Evolutionary conservation across 1,140 invertebrate genomes (phyloP), one percentile per base, ranked within the genome.

Genomic region (Coelopa frigida): DNA sequence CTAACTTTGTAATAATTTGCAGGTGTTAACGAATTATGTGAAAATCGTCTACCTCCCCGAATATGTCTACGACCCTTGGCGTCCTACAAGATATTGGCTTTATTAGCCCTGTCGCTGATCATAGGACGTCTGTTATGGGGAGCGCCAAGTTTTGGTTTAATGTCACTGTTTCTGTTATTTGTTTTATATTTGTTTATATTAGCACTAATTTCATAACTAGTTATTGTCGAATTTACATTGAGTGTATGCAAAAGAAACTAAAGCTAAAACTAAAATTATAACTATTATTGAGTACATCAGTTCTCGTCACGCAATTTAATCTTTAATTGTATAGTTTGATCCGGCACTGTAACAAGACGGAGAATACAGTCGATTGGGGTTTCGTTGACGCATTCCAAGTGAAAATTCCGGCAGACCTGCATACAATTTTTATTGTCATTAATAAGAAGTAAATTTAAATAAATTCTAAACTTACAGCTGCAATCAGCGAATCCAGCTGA

Each of bases 401-500:
- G 50, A 48, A 78, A 80, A 11, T 70, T 70, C 24, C 70, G 65
- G 1, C 77, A 49, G 3, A 80, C 54, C 64, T 75, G 55, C 8
- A 62, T n/a, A n/a, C n/a, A n/a, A n/a, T n/a, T n/a, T n/a, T n/a
- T n/a, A n/a, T n/a, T n/a, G n/a, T 12, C 8, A 4, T 41, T 14
- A 41, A 22, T 40, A 20, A n/a, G 22, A 15, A 44, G 52, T 50
- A 15, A n/a, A n/a, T n/a, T n/a, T n/a, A 23, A 52, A 15, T 11
- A 29, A 23, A 29, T 32, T n/a, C 36, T 23, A 35, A 24, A 56
- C 37, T 71, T 73, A 83, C 81, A 72, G 79, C 72, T 11, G 73
- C 68, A 29, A 89, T 57, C 3, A 85, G 71, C 11, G 81, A 69
- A 46, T 77, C 73, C 51, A 92, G 74, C 70, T 89, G 85, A 27